Evolutionary conservation across 2,888 invertebrate genomes (phyloP).

Genomic region (Actias luna): DNA sequence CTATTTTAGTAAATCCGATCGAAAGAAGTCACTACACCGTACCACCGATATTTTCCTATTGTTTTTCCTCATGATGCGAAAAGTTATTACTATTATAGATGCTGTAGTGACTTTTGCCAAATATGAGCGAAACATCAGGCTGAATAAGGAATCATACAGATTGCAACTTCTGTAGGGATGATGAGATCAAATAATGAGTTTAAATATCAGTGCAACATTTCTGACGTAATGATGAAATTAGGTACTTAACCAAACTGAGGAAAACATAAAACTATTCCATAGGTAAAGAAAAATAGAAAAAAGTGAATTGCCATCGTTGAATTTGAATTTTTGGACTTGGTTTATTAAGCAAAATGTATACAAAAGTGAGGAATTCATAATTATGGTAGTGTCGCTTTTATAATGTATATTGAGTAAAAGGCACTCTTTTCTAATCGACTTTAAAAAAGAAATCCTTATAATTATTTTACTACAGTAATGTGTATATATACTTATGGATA

Average conservation of each 20-base stretch:
- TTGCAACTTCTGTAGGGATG: not conserved
- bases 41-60: no score
- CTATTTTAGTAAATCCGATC: no score
- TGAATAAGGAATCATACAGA: not conserved
- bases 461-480: no score
- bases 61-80: no score
- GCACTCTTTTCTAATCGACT: not conserved
- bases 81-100: no score
- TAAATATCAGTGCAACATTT: not conserved
- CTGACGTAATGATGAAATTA: not conserved
- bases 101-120: not conserved
- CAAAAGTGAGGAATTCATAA: no score
- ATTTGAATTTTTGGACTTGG: no score
- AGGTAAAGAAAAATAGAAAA: not conserved
- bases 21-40: no score
- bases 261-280: no score
- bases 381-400: no score
- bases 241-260: not conserved
- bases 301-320: no score
- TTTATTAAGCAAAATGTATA: no score
- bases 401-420: not conserved
- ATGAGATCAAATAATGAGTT: not conserved
- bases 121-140: not conserved
- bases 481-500: not conserved
- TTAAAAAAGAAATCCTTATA: not conserved